phyloP scores from a whole-genome alignment of 1,140 invertebrate genomes.

The Microvelia longipes region DNA sequence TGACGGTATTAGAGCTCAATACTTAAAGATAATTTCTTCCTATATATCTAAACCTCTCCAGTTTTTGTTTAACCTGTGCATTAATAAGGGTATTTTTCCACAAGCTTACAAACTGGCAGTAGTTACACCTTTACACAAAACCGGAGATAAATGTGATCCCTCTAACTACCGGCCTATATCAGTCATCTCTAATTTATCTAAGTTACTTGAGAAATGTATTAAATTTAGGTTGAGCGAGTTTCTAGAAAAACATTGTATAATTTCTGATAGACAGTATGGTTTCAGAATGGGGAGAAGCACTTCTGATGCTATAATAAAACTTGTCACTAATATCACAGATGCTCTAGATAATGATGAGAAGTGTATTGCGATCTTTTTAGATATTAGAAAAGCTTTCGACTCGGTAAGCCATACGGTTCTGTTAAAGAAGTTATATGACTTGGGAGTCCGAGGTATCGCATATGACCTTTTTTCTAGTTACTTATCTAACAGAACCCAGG shows the following conservation, averaged over 20 bases:
- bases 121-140: not conserved
- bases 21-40: not conserved
- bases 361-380: not conserved
- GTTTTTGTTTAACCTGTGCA: not conserved
- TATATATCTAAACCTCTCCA: not conserved
- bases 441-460: not conserved
- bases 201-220: not conserved
- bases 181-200: not conserved
- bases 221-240: not conserved
- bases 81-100: not conserved
- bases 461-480: not conserved
- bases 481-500: not conserved
- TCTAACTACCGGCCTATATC: constrained; percentile 1
- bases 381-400: not conserved
- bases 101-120: not conserved
- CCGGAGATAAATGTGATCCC: not conserved
- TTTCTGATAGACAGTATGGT: constrained; percentile 1
- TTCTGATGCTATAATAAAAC: not conserved
- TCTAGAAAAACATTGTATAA: not conserved
- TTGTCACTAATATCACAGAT: not conserved
- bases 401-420: not conserved
- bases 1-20: not conserved
- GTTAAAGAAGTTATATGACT: not conserved
- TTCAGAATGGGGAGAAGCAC: not conserved
- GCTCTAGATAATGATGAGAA: not conserved